Percentiles rank a stretch among this genome's conserved stretches.
These are phyloP conservation scores for Lepisosteus oculatus DNA, from an alignment of 2,113 vertebrate species.

Conservation along the genomic window DNA sequence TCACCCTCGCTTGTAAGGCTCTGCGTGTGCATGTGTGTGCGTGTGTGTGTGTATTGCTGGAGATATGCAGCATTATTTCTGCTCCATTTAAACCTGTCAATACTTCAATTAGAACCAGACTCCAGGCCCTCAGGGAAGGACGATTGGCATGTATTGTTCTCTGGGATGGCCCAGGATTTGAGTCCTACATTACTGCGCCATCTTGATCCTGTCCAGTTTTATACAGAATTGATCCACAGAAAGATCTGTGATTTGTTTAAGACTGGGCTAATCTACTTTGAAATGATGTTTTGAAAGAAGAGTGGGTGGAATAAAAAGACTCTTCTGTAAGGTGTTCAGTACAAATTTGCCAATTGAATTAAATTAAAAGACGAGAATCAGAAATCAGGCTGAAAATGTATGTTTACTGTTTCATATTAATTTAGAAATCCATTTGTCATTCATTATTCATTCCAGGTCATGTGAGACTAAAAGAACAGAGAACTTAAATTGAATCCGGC, in stretches of 20 bases:
- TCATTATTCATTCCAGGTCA: no score
- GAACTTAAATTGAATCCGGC: no score
- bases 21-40: constrained; percentile 15
- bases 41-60: background rate
- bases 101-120: constrained; percentile 67
- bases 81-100: constrained; percentile 73
- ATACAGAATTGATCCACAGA: background rate
- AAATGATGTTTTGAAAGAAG: background rate
- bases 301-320: constrained; percentile 5
- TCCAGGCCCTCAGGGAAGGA: constrained; percentile 52
- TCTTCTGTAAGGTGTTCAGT: constrained; percentile 11
- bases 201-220: background rate
- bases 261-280: no score
- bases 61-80: constrained; percentile 59
- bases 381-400: no score
- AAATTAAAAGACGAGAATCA: no score
- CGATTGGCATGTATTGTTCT: constrained; percentile 49
- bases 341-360: no score
- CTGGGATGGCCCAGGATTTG: constrained; percentile 10
- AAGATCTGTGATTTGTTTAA: background rate
- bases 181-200: background rate
- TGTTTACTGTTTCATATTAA: no score
- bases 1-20: background rate
- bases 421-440: no score
- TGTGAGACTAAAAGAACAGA: no score